A percentile compares a stretch with the other conserved stretches of the same genome.
Conservation (phyloP, 2,888 invertebrate species). For the Pecten maximus region DNA sequence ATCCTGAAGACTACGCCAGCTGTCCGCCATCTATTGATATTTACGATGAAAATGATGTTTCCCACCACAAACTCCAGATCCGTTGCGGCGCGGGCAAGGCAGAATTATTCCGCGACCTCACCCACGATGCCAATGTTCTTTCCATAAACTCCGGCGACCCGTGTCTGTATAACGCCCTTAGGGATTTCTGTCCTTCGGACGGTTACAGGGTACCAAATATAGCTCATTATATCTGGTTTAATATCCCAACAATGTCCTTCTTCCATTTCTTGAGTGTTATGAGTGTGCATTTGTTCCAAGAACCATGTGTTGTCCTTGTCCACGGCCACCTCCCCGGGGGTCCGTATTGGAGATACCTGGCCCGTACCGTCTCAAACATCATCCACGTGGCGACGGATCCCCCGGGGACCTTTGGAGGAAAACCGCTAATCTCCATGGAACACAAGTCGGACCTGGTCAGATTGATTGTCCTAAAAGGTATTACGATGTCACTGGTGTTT, state of each 20-base stretch:
- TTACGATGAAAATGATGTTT: neutral
- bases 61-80: neutral
- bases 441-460: neutral
- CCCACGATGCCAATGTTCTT: neutral
- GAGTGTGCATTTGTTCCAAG: neutral
- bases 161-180: neutral
- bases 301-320: neutral
- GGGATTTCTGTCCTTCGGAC: neutral
- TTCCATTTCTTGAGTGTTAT: neutral
- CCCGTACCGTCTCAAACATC: neutral
- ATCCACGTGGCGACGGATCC: neutral
- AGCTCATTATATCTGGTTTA: neutral
- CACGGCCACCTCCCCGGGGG: neutral
- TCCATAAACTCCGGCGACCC: neutral
- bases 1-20: neutral
- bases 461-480: neutral
- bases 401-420: neutral
- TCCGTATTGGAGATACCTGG: neutral
- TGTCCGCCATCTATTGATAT: neutral
- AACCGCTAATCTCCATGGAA: neutral
- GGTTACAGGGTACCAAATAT: neutral
- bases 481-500: neutral
- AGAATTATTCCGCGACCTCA: neutral
- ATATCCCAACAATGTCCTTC: neutral
- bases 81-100: neutral